Evolutionary conservation across 2,113 vertebrate genomes (phyloP).

Genomic region (Cisticola juncidis): DNA sequence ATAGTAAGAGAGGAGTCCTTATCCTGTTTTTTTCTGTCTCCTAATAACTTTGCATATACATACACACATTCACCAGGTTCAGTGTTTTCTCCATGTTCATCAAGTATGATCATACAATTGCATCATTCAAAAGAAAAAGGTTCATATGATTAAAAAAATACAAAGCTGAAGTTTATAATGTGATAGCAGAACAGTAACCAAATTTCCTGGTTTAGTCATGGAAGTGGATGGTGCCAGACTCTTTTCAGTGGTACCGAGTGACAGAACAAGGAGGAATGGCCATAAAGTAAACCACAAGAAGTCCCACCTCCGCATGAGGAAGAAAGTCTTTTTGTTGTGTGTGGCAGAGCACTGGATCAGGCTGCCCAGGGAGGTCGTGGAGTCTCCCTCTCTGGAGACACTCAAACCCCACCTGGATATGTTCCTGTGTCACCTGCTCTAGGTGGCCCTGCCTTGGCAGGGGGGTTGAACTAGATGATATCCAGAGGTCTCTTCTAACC

Average conservation of each 20-base stretch:
- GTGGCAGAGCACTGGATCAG: neutral
- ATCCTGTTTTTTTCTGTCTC: neutral
- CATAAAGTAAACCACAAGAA: neutral
- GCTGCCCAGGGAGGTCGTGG: rapidly evolving
- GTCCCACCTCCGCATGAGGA: neutral
- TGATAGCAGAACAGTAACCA: neutral
- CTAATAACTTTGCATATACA: neutral
- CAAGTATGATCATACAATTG: neutral
- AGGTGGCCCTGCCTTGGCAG: neutral
- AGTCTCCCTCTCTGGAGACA: neutral
- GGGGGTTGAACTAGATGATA: neutral
- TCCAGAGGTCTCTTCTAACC: neutral
- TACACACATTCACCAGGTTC: rapidly evolving
- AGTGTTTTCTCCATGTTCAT: neutral
- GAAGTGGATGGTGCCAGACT: neutral
- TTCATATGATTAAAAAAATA: neutral
- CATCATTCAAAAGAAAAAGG: neutral
- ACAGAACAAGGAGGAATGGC: neutral
- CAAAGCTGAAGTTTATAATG: neutral
- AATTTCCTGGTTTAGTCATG: neutral
- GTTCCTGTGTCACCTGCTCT: neutral
- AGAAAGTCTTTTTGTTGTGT: rapidly evolving
- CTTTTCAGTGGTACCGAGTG: neutral
- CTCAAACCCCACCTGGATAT: neutral
- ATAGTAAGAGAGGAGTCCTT: neutral